Evolutionary conservation across 2,888 invertebrate genomes (phyloP).

Genomic region (Caenorhabditis afra): DNA sequence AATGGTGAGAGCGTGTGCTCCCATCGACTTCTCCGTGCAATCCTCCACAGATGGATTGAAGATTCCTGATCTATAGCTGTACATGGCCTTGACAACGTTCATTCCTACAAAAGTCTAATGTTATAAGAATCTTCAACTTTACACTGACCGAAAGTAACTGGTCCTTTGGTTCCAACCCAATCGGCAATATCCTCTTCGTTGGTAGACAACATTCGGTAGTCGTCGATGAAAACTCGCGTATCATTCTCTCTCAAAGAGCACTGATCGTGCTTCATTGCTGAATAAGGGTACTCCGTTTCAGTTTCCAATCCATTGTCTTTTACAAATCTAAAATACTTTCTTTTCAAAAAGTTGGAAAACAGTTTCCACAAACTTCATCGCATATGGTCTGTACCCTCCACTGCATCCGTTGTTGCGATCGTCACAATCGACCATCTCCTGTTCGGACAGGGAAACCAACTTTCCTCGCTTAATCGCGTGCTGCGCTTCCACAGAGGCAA

Average conservation of each 20-base stretch:
- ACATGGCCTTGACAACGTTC: conserved; percentile 74
- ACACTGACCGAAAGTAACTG: conserved; percentile 75
- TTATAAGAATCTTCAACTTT: too few relatives aligned
- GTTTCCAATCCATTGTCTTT: conserved; percentile 67
- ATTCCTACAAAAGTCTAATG: conserved; percentile 71
- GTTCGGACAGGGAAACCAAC: conserved; percentile 71
- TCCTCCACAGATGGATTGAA: conserved; percentile 71
- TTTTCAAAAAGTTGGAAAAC: too few relatives aligned
- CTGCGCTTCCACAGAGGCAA: conserved; percentile 70
- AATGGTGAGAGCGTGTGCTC: conserved; percentile 74
- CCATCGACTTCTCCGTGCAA: conserved; percentile 61
- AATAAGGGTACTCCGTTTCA: conserved; percentile 65
- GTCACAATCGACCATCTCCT: conserved; percentile 77
- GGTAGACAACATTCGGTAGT: conserved; percentile 50
- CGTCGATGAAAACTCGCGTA: conserved; percentile 64
- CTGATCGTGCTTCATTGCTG: conserved; percentile 57
- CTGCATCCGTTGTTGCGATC: conserved; percentile 68
- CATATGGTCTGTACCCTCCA: conserved; percentile 72
- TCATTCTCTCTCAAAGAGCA: conserved; percentile 48
- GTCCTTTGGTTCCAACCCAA: conserved; percentile 73
- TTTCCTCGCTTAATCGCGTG: conserved; percentile 64
- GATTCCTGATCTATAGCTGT: conserved; percentile 72
- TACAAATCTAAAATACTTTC: conserved; percentile 60
- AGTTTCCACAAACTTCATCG: conserved; percentile 69
- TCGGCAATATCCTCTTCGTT: conserved; percentile 73